These are phyloP conservation scores for Danionella dracula DNA, from an alignment of 2,797 vertebrate species.

Conservation along the genomic window DNA sequence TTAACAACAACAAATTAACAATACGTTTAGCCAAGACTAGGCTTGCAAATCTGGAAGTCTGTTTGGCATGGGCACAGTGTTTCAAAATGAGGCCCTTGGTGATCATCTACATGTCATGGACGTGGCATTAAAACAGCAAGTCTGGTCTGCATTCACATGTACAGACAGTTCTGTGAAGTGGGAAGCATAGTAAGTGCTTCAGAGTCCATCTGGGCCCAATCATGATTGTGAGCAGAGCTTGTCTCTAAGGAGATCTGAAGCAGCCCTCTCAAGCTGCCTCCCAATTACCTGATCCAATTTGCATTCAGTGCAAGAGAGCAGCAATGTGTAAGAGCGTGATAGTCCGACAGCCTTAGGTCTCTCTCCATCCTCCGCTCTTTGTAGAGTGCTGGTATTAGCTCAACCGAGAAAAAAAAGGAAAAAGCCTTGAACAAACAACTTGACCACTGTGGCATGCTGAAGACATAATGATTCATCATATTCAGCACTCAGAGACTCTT, in stretches of 20 bases:
- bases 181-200: slow-evolving; percentile 30
- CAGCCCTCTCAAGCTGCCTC: slow-evolving; percentile 17
- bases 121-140: slow-evolving; percentile 5
- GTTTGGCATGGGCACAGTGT: not conserved
- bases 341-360: slow-evolving; percentile 26
- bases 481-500: slow-evolving; percentile 11
- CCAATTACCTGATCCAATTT: slow-evolving; percentile 40
- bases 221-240: slow-evolving; percentile 29
- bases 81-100: not conserved
- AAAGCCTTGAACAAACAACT: slow-evolving; percentile 36
- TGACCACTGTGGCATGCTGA: slow-evolving; percentile 40
- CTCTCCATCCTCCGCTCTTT: slow-evolving; percentile 17
- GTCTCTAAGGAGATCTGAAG: slow-evolving; percentile 41
- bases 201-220: slow-evolving; percentile 46
- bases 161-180: slow-evolving; percentile 34
- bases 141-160: not conserved
- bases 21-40: no score
- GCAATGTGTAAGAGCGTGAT: slow-evolving; percentile 26
- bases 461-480: slow-evolving; percentile 44
- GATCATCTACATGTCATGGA: not conserved
- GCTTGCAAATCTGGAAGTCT: not conserved
- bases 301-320: slow-evolving; percentile 20
- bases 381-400: slow-evolving; percentile 34
- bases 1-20: no score
- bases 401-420: slow-evolving; percentile 15